phyloP scores from a whole-genome alignment of 2,113 vertebrate species.

The Bagarius yarrelli region DNA sequence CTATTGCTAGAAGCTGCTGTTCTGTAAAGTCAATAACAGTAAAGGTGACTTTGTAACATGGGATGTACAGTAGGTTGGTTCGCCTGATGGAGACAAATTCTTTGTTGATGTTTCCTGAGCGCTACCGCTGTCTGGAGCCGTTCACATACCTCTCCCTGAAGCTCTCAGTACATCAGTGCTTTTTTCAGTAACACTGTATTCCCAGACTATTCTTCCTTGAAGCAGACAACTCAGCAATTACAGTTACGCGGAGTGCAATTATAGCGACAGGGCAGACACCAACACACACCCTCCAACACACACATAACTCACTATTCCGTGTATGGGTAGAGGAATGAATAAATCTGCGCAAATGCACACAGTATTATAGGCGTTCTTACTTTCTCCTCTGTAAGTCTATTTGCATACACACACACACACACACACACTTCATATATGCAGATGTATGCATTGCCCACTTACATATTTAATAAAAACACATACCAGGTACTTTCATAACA shows the following conservation, averaged over 20 bases:
- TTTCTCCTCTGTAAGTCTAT: neutral
- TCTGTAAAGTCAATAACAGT: neutral
- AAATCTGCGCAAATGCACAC: neutral
- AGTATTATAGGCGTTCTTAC: neutral
- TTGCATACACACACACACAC: neutral
- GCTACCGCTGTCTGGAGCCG: neutral
- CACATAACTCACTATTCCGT: neutral
- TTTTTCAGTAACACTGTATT: conserved; percentile 9
- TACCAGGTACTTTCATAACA: conserved; percentile 15
- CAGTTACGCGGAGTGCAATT: conserved; percentile 33
- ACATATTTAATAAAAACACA: conserved; percentile 36
- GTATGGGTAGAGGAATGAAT: neutral
- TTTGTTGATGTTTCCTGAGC: neutral
- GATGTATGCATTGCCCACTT: conserved; percentile 3
- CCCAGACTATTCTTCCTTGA: conserved; percentile 23
- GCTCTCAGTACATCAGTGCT: neutral
- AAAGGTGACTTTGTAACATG: neutral
- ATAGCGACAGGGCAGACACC: conserved; percentile 32
- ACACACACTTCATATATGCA: conserved; percentile 14
- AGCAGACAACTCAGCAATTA: conserved; percentile 41
- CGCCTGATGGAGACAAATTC: too few relatives aligned
- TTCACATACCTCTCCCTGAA: neutral
- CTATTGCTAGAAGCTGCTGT: neutral
- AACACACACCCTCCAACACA: conserved; percentile 22
- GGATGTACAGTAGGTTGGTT: too few relatives aligned